Percentiles rank a stretch among this genome's conserved stretches.
Evolutionary conservation across 2,797 vertebrate genomes (phyloP).

Genomic region (Pangasius macronema): DNA sequence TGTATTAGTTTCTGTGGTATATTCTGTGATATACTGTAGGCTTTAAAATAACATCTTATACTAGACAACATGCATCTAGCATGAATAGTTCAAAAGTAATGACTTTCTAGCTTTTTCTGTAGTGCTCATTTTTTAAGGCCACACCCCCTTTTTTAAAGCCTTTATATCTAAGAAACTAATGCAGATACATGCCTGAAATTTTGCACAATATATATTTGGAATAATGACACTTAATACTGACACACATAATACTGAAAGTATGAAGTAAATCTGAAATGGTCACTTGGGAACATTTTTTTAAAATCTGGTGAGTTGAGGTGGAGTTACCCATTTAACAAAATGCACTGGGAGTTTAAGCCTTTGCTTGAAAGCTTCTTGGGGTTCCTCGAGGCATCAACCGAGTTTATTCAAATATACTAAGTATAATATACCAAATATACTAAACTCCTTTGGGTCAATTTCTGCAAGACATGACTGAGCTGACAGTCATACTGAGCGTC

Average conservation of each 20-base stretch:
- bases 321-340: background rate
- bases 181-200: background rate
- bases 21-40: background rate
- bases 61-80: background rate
- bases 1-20: background rate
- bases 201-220: background rate
- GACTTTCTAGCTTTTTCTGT: background rate
- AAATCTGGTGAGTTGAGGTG: background rate
- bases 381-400: background rate
- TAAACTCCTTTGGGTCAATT: background rate
- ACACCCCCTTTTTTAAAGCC: background rate
- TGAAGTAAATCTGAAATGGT: background rate
- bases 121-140: background rate
- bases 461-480: background rate
- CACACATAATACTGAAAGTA: background rate
- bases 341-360: background rate
- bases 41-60: background rate
- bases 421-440: background rate
- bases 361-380: background rate
- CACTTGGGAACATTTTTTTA: background rate
- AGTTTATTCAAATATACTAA: background rate
- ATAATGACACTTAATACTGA: background rate
- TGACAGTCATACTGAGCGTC: background rate
- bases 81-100: background rate
- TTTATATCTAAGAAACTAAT: background rate